phyloP scores from a whole-genome alignment of 2,888 invertebrate species.

The Cepaea hortensis region DNA sequence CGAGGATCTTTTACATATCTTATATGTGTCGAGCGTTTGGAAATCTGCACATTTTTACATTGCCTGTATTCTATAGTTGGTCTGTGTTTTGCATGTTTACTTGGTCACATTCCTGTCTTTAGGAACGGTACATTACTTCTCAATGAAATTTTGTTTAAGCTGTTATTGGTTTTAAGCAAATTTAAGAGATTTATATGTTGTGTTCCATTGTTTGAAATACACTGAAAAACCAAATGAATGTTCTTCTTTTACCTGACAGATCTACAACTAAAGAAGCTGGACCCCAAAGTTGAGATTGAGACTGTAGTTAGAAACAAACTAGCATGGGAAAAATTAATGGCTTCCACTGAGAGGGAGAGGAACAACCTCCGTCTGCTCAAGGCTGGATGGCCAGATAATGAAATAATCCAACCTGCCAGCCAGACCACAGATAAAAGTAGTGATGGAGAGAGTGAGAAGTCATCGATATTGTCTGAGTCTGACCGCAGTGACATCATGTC shows the following conservation, averaged over 20 bases:
- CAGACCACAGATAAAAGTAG: neutral
- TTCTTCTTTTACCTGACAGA: constrained; percentile 3
- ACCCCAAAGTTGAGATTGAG: constrained; percentile 35
- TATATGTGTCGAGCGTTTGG: no score
- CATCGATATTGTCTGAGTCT: constrained; percentile 36
- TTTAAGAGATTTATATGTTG: neutral
- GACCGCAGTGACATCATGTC: constrained; percentile 39
- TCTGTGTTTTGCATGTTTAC: no score
- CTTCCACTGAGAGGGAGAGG: constrained; percentile 26
- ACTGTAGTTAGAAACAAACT: constrained; percentile 28
- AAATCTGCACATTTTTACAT: no score
- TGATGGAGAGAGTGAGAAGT: constrained; percentile 35
- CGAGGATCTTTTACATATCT: no score
- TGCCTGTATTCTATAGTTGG: no score
- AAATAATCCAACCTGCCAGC: neutral
- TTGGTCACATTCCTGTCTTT: no score
- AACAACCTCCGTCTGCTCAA: constrained; percentile 28
- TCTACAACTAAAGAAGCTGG: constrained; percentile 27
- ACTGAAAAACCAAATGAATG: neutral
- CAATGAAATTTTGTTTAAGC: no score
- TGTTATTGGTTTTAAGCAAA: no score
- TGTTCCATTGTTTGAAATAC: neutral
- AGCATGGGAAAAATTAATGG: constrained; percentile 34
- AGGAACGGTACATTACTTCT: no score
- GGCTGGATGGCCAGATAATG: constrained; percentile 31